Percentiles rank a stretch among this genome's conserved stretches.
Conservation (phyloP, 2,113 vertebrate genomes). For the Nestor notabilis region DNA sequence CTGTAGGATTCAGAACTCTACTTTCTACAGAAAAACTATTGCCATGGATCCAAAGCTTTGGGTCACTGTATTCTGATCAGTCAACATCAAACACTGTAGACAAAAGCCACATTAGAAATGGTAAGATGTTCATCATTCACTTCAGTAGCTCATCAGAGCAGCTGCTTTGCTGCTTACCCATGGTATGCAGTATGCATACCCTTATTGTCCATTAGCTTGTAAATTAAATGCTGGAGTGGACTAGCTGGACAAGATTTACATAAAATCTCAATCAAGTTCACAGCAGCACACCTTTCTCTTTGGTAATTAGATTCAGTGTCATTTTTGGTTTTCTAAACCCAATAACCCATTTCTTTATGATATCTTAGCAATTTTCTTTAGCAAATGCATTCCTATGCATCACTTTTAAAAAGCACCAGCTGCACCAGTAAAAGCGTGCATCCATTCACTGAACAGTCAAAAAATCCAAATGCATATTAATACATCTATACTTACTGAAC, state of each 20-base stretch:
- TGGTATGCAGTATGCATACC: not conserved
- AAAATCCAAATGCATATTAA: constrained; percentile 28
- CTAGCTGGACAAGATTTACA: constrained; percentile 30
- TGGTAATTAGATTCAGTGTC: constrained; percentile 11
- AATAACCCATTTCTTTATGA: constrained; percentile 46
- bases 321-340: constrained; percentile 41
- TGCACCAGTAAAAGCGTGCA: constrained; percentile 48
- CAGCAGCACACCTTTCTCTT: not conserved
- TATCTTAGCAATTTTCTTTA: constrained; percentile 58
- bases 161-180: not conserved
- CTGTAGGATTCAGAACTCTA: not conserved
- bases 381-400: constrained; percentile 47
- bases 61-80: not conserved
- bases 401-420: constrained; percentile 40
- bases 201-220: constrained; percentile 13
- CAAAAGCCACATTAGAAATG: not conserved
- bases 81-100: not conserved
- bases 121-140: not conserved
- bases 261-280: constrained; percentile 51
- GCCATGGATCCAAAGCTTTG: not conserved
- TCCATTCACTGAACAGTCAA: constrained; percentile 38
- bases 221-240: constrained; percentile 31
- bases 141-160: not conserved
- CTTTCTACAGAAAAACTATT: not conserved
- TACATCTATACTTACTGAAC: not conserved